Conservation (phyloP, 1,140 invertebrate species). For the Hylaeus volcanicus region DNA sequence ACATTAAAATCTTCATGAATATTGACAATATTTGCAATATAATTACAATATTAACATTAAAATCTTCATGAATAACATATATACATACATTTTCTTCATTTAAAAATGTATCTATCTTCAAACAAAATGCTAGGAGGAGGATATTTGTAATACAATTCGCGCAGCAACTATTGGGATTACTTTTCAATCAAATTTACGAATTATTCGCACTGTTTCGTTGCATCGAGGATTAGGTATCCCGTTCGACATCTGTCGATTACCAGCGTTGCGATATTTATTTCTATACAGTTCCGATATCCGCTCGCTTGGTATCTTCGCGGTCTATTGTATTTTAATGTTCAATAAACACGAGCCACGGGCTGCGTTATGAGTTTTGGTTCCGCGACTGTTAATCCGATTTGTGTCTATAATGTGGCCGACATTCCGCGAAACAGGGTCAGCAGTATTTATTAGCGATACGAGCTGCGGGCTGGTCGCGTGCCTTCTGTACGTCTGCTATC, state of each 20-base stretch:
- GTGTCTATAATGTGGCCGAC: not conserved
- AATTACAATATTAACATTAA: no score
- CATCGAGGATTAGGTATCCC: not conserved
- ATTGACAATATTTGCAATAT: no score
- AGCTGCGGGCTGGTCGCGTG: no score
- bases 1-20: no score
- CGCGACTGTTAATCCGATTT: slow-evolving; percentile 12
- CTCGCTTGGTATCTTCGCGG: not conserved
- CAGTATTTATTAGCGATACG: no score
- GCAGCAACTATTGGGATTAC: no score
- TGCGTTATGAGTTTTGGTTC: slow-evolving; percentile 1
- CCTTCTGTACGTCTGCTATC: no score
- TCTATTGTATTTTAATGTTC: not conserved
- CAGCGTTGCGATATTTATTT: not conserved
- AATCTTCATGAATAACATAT: no score
- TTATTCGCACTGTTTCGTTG: not conserved
- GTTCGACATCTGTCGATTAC: not conserved
- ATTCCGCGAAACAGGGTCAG: not conserved
- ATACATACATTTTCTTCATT: no score
- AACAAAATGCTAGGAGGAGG: no score
- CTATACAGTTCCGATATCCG: not conserved
- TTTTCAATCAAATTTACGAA: not conserved
- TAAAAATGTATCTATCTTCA: no score
- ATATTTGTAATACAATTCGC: no score
- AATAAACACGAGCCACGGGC: not conserved